Conservation (phyloP, 2,113 vertebrate species). For the Hippocampus guttulatus region DNA sequence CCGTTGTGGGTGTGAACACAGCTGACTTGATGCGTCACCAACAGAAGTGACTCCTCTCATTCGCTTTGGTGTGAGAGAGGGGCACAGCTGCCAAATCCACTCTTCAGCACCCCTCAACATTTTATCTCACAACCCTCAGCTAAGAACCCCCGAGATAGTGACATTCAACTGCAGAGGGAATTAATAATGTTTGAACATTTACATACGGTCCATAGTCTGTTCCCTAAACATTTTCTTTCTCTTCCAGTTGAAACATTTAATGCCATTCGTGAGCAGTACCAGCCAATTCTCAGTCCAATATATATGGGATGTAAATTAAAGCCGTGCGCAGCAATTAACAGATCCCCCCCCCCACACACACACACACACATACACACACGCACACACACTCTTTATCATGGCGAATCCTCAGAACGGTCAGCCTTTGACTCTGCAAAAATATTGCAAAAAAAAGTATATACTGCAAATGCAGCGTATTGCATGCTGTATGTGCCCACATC, state of each 20-base stretch:
- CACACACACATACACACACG: no score
- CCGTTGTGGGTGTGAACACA: no score
- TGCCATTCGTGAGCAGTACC: background rate
- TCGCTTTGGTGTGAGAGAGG: no score
- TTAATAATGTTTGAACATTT: background rate
- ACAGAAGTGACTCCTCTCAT: no score
- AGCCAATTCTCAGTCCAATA: background rate
- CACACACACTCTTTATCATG: background rate
- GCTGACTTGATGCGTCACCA: no score
- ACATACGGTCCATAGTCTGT: background rate
- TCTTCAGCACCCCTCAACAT: background rate
- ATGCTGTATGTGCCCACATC: no score
- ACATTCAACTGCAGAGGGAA: background rate
- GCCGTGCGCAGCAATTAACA: background rate
- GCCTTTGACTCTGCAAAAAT: background rate
- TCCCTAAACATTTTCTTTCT: slow-evolving; percentile 10
- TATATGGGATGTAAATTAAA: background rate
- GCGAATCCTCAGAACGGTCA: background rate
- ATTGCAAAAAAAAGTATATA: background rate
- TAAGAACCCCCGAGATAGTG: background rate
- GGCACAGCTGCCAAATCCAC: no score
- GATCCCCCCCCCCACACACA: no score
- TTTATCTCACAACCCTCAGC: background rate
- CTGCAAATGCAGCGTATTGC: background rate
- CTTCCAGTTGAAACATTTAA: slow-evolving; percentile 13